Base-by-base conservation (phyloP, 2,113 vertebrate species). In the Pygoscelis adeliae region DNA sequence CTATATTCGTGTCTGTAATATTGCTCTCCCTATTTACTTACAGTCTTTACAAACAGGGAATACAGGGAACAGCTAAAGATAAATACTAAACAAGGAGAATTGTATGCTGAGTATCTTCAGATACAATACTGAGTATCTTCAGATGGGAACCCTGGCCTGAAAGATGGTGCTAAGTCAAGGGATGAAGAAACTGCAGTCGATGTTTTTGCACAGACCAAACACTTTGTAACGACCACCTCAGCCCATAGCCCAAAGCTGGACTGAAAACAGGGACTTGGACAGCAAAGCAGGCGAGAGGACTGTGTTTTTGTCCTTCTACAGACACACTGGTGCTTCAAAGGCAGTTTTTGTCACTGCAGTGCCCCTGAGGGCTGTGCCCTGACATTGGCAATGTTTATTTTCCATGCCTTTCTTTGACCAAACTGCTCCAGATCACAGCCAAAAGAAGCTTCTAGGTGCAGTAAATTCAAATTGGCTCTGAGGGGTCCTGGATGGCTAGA, bases 1-100 rank as follows among this genome's bases (percentile, higher is more conserved):
- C 67, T 38, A 0, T 62, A 34, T 18, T 62, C 9, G 0, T 9
- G 8, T 4, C 69, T 87, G 36, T 30, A 9, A 21, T 21, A 18
- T 3, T 52, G 29, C 40, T 62, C 12, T 83, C 65, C 13, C n/a
- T 71, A 0, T 34, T 62, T 66, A 20, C 29, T n/a, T 36, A 11
- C 8, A 61, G 59, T 15, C 40, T 72, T 78, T 13, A 44, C 15
- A n/a, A 18, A 11, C 8, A 40, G 66, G 21, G 17, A 77, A 40
- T 19, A 34, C 34, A 56, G 20, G 63, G 23, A 82, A 73, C 38
- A 88, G 70, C 10, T 85, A 42, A n/a, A 66, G 34, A 44, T 20
- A 55, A 73, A 47, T 10, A 59, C 23, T 7, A 47, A 83, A n/a
- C 0, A 0, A 70, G 34, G 34, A 47, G 21, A 32, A 26, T 11